Percentiles rank a stretch among this genome's conserved stretches.
Conservation (phyloP, 1,140 invertebrate genomes). For the Thaumetopoea pityocampa region DNA sequence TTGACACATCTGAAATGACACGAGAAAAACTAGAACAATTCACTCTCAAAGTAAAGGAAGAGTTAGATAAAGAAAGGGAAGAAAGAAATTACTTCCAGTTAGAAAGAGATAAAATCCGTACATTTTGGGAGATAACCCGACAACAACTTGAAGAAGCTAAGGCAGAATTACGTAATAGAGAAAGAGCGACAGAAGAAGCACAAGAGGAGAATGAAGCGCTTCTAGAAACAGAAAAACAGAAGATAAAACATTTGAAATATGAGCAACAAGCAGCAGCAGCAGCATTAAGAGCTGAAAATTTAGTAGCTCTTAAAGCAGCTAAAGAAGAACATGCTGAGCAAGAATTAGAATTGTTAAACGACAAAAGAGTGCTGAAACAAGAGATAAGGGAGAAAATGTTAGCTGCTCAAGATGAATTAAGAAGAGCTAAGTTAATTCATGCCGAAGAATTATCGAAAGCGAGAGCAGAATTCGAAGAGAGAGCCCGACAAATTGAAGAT, state of each 20-base stretch:
- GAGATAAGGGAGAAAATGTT: conserved; percentile 84
- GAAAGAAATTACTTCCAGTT: conserved; percentile 97
- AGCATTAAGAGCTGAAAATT: conserved; percentile 79
- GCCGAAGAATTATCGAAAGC: conserved; percentile 80
- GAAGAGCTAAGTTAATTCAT: conserved; percentile 62
- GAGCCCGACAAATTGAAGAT: conserved; percentile 85
- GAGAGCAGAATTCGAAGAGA: conserved; percentile 84
- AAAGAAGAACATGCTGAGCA: conserved; percentile 80
- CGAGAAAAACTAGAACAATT: conserved; percentile 95
- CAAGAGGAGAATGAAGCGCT: conserved; percentile 91
- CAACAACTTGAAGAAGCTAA: conserved; percentile 89
- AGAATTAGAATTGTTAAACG: conserved; percentile 85
- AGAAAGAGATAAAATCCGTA: conserved; percentile 94
- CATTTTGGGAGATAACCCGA: conserved; percentile 93
- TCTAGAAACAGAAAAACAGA: conserved; percentile 92
- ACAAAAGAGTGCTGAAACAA: conserved; percentile 86
- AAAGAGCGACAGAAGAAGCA: conserved; percentile 91
- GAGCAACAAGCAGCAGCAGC: conserved; percentile 91
- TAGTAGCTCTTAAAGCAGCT: conserved; percentile 64
- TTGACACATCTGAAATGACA: conserved; percentile 94
- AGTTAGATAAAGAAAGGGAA: conserved; percentile 94
- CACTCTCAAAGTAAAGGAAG: conserved; percentile 90
- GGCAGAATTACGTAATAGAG: conserved; percentile 87
- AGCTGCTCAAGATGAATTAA: conserved; percentile 76
- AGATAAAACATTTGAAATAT: conserved; percentile 94